These are phyloP conservation scores for Columbina picui DNA, from an alignment of 2,113 vertebrate species.

Conservation along the genomic window DNA sequence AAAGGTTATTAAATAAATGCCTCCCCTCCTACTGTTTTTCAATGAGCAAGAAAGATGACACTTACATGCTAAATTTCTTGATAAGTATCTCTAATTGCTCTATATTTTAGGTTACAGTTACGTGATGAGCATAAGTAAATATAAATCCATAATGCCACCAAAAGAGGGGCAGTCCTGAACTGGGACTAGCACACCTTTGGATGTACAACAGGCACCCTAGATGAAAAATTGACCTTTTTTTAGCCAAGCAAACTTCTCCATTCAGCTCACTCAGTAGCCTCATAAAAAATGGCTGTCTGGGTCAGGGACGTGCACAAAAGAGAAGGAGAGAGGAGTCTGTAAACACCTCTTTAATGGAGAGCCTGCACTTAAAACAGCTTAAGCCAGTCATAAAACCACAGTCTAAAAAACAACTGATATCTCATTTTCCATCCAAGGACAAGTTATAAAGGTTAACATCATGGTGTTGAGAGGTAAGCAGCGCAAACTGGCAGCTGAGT, in stretches of 20 bases:
- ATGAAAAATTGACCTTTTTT: not conserved
- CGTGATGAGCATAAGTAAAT: not conserved
- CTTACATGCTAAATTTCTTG: not conserved
- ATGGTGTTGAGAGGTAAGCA: not conserved
- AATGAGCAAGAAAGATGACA: not conserved
- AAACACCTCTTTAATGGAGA: not conserved
- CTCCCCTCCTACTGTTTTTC: not conserved
- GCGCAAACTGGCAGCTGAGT: not conserved
- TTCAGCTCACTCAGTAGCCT: not conserved
- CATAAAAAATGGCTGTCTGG: not conserved
- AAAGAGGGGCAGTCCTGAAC: not conserved
- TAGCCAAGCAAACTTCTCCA: not conserved
- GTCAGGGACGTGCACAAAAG: not conserved
- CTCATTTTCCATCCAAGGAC: not conserved
- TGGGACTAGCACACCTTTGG: not conserved
- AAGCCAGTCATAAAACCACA: conserved; percentile 17
- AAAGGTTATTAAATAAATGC: not conserved
- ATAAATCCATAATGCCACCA: not conserved
- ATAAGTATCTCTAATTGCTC: not conserved
- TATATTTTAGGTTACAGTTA: not conserved
- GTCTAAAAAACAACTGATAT: not conserved
- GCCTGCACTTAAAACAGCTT: not conserved
- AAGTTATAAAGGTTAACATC: not conserved
- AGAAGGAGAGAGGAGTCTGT: not conserved
- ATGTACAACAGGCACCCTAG: not conserved